These are phyloP conservation scores for Nemotelus nigrinus DNA, from an alignment of 2,888 invertebrate species.

Conservation along the genomic window DNA sequence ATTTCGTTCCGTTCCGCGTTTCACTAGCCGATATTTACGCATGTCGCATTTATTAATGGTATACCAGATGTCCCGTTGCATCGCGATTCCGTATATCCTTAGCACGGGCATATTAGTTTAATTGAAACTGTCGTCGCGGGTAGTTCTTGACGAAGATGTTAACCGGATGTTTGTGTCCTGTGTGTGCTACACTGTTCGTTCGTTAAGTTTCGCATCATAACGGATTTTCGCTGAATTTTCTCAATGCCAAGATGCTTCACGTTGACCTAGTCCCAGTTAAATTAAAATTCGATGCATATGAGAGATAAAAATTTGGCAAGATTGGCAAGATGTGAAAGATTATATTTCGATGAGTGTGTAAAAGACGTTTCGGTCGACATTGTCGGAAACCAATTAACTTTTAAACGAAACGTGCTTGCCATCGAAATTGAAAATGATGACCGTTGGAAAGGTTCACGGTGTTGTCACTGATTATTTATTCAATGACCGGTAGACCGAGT, in stretches of 20 bases:
- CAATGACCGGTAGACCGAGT: too few species aligned
- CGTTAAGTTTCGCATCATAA: background rate
- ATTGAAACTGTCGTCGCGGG: constrained; percentile 42
- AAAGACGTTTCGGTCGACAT: too few species aligned
- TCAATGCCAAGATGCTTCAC: background rate
- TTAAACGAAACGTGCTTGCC: too few species aligned
- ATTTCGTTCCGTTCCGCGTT: background rate
- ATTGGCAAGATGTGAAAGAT: too few species aligned
- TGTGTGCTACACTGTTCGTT: background rate
- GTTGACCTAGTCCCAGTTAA: constrained; percentile 9
- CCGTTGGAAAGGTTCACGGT: too few species aligned
- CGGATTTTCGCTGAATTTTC: too few species aligned
- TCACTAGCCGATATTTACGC: constrained; percentile 3
- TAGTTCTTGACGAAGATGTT: constrained; percentile 7
- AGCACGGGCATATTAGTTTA: constrained; percentile 36
- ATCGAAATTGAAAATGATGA: too few species aligned
- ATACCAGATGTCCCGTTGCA: constrained; percentile 38
- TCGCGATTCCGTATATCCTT: constrained; percentile 34
- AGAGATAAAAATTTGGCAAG: too few species aligned
- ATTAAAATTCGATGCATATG: too few species aligned
- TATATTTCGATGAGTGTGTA: too few species aligned
- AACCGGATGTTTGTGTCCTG: background rate
- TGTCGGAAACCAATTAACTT: too few species aligned
- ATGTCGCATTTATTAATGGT: constrained; percentile 29
- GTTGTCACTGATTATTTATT: too few species aligned